Base-by-base conservation (phyloP, 2,113 vertebrate species). In the Stomatorhinus ivindoensis region DNA sequence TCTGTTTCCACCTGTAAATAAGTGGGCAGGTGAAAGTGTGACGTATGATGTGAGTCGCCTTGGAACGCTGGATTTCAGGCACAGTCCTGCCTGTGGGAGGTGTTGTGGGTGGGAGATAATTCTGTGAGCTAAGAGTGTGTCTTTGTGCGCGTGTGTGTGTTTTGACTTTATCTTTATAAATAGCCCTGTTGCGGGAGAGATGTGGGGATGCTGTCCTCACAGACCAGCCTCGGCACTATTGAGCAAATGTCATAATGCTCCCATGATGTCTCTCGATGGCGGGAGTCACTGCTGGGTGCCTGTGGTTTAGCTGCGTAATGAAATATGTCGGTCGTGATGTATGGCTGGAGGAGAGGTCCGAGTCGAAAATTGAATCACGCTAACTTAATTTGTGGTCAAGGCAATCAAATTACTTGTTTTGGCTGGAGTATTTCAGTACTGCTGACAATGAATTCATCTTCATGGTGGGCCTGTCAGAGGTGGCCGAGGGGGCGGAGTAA, bases 291-390 rank as follows among this genome's bases (percentile, higher is more conserved):
- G 80, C 91, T 65, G 91, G 89, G 69, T 76, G 91, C 93, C 94
- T 90, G 91, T 90, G 92, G 93, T 94, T 95, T 94, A 90, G 95
- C 95, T 94, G 94, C 92, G 95, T 95, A 96, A 96, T 96, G 95
- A 96, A 96, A 96, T 96, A 96, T 96, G 95, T 96, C 95, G 93
- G 89, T 91, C 90, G 94, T 96, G 96, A 96, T 96, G 94, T 95
- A 96, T 96, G 94, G 93, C 93, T 95, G 95, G 93, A 91, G 93
- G 94, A 96, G 95, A 94, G 92, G 94, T 93, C 94, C 94, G 94
- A 95, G 95, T 96, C 93, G 95, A 96, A 96, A 96, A 96, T 95
- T 96, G 95, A 96, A 96, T 96, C 95, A 96, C 95, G 93, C 95
- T 95, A 96, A 96, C 96, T 96, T 96, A 95, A 96, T 96, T 96